Conservation (phyloP, 1,140 invertebrate species). For the Lordiphosa clarofinis region DNA sequence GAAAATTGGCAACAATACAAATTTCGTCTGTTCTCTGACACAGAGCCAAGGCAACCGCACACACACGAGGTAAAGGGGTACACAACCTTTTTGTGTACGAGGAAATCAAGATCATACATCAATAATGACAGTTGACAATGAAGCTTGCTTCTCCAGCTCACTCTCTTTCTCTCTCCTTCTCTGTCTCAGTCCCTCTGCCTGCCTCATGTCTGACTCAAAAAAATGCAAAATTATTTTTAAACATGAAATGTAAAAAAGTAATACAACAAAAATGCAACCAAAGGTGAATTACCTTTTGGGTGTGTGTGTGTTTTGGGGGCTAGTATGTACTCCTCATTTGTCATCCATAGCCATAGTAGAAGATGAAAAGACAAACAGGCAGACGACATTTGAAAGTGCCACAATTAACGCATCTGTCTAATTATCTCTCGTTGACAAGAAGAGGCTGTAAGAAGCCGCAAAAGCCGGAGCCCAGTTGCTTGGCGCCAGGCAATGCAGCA, state of each 20-base stretch:
- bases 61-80: constrained; percentile 1
- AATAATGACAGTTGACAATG: constrained; percentile 72
- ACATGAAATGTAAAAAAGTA: too few species aligned
- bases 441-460: background rate
- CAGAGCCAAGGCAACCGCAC: constrained; percentile 21
- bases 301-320: too few species aligned
- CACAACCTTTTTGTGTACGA: constrained; percentile 40
- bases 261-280: too few species aligned
- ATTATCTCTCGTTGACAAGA: constrained; percentile 51
- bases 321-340: too few species aligned
- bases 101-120: constrained; percentile 74
- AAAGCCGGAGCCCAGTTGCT: constrained; percentile 12
- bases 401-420: constrained; percentile 69
- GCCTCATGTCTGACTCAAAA: constrained; percentile 35
- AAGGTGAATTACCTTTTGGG: too few species aligned
- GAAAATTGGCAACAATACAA: constrained; percentile 44
- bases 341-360: too few species aligned
- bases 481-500: constrained; percentile 36
- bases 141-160: constrained; percentile 29
- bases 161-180: background rate
- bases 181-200: background rate
- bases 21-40: constrained; percentile 4
- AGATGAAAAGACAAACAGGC: too few species aligned
- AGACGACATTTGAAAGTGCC: constrained; percentile 37
- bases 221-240: background rate